Conservation (phyloP, 2,888 invertebrate species). For the Plebejus melissa region DNA sequence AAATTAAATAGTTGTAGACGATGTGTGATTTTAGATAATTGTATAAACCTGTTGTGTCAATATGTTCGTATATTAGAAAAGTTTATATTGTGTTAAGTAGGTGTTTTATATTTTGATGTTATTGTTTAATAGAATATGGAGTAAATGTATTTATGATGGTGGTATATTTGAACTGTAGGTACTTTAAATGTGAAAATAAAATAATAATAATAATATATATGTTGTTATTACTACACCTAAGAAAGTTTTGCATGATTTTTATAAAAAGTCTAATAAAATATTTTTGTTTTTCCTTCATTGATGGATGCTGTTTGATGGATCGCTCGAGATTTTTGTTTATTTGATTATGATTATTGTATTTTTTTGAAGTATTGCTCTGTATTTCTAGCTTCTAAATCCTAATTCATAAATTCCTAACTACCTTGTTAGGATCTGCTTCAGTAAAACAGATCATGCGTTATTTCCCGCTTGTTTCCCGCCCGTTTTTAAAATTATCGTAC, state of each 20-base stretch:
- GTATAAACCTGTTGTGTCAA: constrained; percentile 68
- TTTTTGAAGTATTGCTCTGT: too few relatives aligned
- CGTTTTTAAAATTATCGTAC: too few relatives aligned
- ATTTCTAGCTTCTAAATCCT: too few relatives aligned
- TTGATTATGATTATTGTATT: too few relatives aligned
- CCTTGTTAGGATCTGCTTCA: too few relatives aligned
- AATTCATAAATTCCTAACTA: too few relatives aligned
- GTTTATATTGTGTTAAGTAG: constrained; percentile 67
- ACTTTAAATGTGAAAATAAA: constrained; percentile 1
- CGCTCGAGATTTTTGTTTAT: too few relatives aligned
- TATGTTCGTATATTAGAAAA: constrained; percentile 70
- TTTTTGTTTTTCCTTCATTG: too few relatives aligned
- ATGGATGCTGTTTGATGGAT: too few relatives aligned
- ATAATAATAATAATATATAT: background rate
- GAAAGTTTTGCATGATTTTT: background rate
- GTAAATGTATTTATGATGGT: background rate
- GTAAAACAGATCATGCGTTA: too few relatives aligned
- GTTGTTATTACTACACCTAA: background rate
- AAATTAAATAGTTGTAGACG: constrained; percentile 51
- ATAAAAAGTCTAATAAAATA: too few relatives aligned
- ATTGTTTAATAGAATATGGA: background rate
- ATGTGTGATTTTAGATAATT: constrained; percentile 62
- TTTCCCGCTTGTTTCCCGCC: too few relatives aligned
- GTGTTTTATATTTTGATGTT: constrained; percentile 27
- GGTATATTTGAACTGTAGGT: background rate